A percentile compares a stretch with the other conserved stretches of the same genome.
These are phyloP conservation scores for Pelmatolapia mariae DNA, from an alignment of 2,113 vertebrate genomes.

Conservation along the genomic window DNA sequence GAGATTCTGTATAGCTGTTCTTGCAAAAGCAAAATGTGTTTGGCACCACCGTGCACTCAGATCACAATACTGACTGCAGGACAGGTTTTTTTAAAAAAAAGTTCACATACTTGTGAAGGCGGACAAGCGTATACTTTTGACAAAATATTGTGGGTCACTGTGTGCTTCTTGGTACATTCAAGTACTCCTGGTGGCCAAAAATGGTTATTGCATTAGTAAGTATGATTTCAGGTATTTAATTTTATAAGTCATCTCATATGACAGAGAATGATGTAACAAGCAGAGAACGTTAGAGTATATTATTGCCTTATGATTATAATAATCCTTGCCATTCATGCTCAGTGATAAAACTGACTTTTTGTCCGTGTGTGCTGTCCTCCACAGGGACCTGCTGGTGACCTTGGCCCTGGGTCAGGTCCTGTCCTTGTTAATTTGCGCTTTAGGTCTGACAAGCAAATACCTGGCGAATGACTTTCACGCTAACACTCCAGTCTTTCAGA, in stretches of 20 bases:
- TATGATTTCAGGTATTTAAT: neutral
- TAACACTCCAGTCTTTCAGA: constrained; percentile 95
- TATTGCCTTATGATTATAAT: neutral
- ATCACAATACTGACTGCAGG: neutral
- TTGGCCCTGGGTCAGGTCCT: constrained; percentile 90
- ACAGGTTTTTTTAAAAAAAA: neutral
- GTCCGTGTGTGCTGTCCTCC: neutral
- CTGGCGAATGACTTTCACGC: constrained; percentile 92
- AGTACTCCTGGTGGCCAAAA: neutral
- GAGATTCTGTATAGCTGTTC: neutral
- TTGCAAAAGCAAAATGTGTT: neutral
- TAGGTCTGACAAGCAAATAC: constrained; percentile 92
- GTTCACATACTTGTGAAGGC: neutral
- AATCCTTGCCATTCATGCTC: neutral
- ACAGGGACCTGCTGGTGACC: constrained; percentile 89
- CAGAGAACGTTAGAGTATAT: neutral
- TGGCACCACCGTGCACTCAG: neutral
- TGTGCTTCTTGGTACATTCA: neutral
- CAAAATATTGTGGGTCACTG: neutral
- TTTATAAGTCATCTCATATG: neutral
- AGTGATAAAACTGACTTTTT: neutral
- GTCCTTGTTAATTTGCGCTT: constrained; percentile 91
- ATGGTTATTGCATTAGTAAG: neutral
- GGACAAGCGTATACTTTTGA: accelerated
- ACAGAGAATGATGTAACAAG: neutral